phyloP scores from a whole-genome alignment of 2,888 invertebrate species.

The Sarcophaga rosellei region DNA sequence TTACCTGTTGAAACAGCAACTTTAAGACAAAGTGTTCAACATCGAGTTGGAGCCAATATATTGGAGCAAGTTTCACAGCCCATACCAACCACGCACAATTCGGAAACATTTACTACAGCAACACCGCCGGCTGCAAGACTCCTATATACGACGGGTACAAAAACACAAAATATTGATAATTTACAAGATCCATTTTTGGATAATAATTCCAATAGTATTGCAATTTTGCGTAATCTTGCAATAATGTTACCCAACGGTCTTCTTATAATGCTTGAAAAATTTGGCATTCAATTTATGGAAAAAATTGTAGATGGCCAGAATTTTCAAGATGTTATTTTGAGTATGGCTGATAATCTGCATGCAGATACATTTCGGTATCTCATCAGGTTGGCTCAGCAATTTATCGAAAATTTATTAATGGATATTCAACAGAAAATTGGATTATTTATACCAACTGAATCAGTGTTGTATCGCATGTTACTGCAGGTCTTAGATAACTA shows the following conservation, averaged over 20 bases:
- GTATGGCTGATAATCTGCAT: slow-evolving; percentile 64
- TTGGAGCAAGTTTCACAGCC: slow-evolving; percentile 73
- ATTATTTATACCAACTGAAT: slow-evolving; percentile 72
- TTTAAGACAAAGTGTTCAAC: slow-evolving; percentile 76
- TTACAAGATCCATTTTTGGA: slow-evolving; percentile 40
- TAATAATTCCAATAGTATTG: background rate
- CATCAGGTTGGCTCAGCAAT: slow-evolving; percentile 69
- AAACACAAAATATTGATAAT: slow-evolving; percentile 3
- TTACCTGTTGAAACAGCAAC: slow-evolving; percentile 71
- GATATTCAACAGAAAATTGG: slow-evolving; percentile 62
- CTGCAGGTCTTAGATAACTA: slow-evolving; percentile 61
- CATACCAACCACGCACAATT: slow-evolving; percentile 70
- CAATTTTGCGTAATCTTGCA: background rate
- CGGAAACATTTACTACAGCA: background rate
- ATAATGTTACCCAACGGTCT: slow-evolving; percentile 62
- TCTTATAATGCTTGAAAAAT: slow-evolving; percentile 35
- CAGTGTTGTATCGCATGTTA: slow-evolving; percentile 72
- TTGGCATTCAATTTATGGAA: slow-evolving; percentile 61
- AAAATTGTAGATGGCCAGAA: slow-evolving; percentile 70
- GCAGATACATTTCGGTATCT: slow-evolving; percentile 58
- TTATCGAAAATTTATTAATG: slow-evolving; percentile 66
- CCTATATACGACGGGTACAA: slow-evolving; percentile 13
- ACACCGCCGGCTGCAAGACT: slow-evolving; percentile 16
- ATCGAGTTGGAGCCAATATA: slow-evolving; percentile 74
- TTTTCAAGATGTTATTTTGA: slow-evolving; percentile 69